Conservation (phyloP, 2,797 vertebrate genomes). For the Tympanoctomys barrerae region DNA sequence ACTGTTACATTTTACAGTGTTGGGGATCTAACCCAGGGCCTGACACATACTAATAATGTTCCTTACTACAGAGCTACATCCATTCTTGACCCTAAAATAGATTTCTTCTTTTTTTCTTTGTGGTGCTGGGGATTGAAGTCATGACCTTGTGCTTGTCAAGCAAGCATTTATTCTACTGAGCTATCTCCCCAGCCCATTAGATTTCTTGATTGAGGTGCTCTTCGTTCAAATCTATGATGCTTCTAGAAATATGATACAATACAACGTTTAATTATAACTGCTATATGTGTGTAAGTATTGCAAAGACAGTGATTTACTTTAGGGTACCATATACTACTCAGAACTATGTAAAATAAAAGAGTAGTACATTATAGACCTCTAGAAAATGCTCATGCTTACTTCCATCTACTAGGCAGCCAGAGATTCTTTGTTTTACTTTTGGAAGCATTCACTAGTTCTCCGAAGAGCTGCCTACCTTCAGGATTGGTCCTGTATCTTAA, state of each 20-base stretch:
- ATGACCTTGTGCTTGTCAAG: too few species aligned
- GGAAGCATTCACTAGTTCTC: not conserved
- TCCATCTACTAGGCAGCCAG: not conserved
- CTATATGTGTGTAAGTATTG: not conserved
- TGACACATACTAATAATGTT: not conserved
- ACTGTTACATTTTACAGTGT: not conserved
- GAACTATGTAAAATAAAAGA: not conserved
- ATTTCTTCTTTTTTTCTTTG: too few species aligned
- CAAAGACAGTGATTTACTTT: not conserved
- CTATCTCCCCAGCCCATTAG: not conserved
- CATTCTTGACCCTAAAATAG: not conserved
- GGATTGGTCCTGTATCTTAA: not conserved
- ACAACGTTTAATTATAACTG: not conserved
- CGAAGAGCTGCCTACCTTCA: not conserved
- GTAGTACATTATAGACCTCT: not conserved
- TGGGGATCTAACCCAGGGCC: not conserved
- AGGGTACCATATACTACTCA: not conserved
- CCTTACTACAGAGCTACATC: not conserved
- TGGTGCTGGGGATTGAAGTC: too few species aligned
- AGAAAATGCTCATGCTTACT: not conserved
- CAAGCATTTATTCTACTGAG: too few species aligned
- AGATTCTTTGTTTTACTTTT: conserved; percentile 22
- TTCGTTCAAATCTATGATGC: not conserved
- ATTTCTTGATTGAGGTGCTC: not conserved
- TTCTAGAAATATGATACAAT: not conserved